Evolutionary conservation across 92 coral and sea anemone genomes (phyloP).

Genomic region (Bergia sp.): DNA sequence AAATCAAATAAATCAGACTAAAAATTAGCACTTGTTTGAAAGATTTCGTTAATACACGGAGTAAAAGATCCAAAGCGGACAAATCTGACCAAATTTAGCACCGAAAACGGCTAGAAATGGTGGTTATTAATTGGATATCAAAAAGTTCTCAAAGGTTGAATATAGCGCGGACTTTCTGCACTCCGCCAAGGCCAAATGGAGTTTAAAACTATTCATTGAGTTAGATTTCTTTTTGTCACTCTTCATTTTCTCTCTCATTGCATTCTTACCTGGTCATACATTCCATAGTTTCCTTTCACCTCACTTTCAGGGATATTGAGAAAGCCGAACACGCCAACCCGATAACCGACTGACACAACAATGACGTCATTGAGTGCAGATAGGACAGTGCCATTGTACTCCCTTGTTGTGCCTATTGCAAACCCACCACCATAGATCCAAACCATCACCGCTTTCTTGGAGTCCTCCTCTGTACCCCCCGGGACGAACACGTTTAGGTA

Average conservation of each 20-base stretch:
- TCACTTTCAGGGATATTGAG: slow-evolving; percentile 63
- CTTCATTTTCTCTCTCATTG: neutral
- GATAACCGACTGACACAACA: slow-evolving; percentile 70
- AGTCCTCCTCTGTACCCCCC: neutral
- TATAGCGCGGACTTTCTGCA: too few relatives aligned
- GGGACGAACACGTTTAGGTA: slow-evolving; percentile 65
- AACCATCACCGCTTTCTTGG: slow-evolving; percentile 71
- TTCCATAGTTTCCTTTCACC: slow-evolving; percentile 57
- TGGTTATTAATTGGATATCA: too few relatives aligned
- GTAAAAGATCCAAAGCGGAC: too few relatives aligned
- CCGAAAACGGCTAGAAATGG: too few relatives aligned
- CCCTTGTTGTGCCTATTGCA: slow-evolving; percentile 42
- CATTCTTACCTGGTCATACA: slow-evolving; percentile 69
- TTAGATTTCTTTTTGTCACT: too few relatives aligned
- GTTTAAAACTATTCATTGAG: too few relatives aligned
- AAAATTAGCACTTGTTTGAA: too few relatives aligned
- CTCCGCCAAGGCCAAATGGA: too few relatives aligned
- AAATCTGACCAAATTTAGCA: too few relatives aligned
- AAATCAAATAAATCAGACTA: too few relatives aligned
- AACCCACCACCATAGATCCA: slow-evolving; percentile 74
- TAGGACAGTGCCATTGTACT: slow-evolving; percentile 52
- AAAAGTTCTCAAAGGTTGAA: too few relatives aligned
- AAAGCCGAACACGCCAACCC: slow-evolving; percentile 68
- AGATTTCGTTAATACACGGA: too few relatives aligned
- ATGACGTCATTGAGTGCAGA: slow-evolving; percentile 62